phyloP scores from a whole-genome alignment of 2,888 invertebrate species.

The Dilophus febrilis region DNA sequence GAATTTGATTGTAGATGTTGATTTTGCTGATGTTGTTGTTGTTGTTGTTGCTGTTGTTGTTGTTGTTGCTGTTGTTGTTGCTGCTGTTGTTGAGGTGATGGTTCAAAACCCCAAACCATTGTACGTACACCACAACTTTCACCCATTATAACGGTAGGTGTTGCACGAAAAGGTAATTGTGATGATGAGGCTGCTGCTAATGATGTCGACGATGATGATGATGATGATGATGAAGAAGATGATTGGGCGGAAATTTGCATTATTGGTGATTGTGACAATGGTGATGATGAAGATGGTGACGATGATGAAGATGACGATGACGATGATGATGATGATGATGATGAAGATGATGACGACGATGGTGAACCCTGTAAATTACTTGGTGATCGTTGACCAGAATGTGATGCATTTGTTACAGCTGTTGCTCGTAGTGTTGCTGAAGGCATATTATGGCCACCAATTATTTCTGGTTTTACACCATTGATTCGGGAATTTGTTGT shows the following conservation, averaged over 20 bases:
- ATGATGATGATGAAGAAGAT: slow-evolving; percentile 7
- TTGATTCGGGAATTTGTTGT: slow-evolving; percentile 49
- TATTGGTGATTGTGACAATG: too few species aligned
- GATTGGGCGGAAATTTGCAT: too few species aligned
- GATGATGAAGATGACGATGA: slow-evolving; percentile 24
- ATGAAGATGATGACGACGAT: slow-evolving; percentile 11
- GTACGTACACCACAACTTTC: slow-evolving; percentile 75
- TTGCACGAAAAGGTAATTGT: slow-evolving; percentile 35
- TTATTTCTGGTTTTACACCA: slow-evolving; percentile 68
- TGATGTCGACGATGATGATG: slow-evolving; percentile 15
- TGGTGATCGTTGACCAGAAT: slow-evolving; percentile 23
- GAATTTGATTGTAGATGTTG: slow-evolving; percentile 16
- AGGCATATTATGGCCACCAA: slow-evolving; percentile 47
- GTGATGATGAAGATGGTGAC: slow-evolving; percentile 20
- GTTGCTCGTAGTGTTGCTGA: slow-evolving; percentile 20
- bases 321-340: slow-evolving; percentile 23
- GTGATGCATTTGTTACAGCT: slow-evolving; percentile 6
- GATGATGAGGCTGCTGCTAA: slow-evolving; percentile 19
- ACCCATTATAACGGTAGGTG: slow-evolving; percentile 85
- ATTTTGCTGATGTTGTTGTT: slow-evolving; percentile 13
- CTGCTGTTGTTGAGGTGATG: slow-evolving; percentile 37
- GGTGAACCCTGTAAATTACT: too few species aligned
- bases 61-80: slow-evolving; percentile 20
- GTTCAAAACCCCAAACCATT: slow-evolving; percentile 44
- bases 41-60: slow-evolving; percentile 12